These are phyloP conservation scores for Acanthochromis polyacanthus DNA, from an alignment of 2,113 vertebrate genomes.

Conservation along the genomic window DNA sequence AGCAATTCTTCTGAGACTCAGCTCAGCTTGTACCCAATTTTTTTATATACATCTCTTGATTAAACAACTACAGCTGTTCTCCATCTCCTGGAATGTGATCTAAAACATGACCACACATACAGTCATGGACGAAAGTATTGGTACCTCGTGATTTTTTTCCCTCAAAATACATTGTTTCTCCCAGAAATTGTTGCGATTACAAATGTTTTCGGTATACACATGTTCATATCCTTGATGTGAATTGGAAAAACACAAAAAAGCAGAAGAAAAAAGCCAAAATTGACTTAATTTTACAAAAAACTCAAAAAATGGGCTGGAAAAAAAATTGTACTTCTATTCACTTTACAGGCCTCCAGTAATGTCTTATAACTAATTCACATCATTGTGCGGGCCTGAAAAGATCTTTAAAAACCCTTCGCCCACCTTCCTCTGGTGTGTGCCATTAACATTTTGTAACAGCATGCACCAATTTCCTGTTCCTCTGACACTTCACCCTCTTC, in stretches of 20 bases:
- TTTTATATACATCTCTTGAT: conserved; percentile 10
- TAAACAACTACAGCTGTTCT: conserved; percentile 19
- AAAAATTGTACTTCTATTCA: not conserved
- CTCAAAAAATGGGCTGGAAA: no score
- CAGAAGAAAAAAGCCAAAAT: no score
- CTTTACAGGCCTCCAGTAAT: conserved; percentile 18
- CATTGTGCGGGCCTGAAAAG: not conserved
- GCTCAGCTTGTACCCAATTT: conserved; percentile 27
- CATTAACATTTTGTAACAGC: conserved; percentile 11
- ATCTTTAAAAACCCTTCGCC: not conserved
- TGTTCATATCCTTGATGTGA: no score
- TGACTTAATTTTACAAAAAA: no score
- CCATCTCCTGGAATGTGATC: conserved; percentile 15
- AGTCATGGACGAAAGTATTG: no score
- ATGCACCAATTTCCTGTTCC: conserved; percentile 30
- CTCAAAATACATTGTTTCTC: no score
- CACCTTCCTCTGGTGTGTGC: conserved; percentile 1
- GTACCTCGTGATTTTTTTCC: no score
- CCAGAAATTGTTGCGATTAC: no score
- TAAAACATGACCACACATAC: conserved; percentile 36
- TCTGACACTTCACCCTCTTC: conserved; percentile 19
- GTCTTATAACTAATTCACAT: conserved; percentile 37
- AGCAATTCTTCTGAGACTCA: conserved; percentile 42
- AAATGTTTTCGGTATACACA: no score
- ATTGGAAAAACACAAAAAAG: no score